Percentiles rank a stretch among this genome's conserved stretches.
phyloP scores from a whole-genome alignment of 2,888 invertebrate genomes.

The Nemurella pictetii region DNA sequence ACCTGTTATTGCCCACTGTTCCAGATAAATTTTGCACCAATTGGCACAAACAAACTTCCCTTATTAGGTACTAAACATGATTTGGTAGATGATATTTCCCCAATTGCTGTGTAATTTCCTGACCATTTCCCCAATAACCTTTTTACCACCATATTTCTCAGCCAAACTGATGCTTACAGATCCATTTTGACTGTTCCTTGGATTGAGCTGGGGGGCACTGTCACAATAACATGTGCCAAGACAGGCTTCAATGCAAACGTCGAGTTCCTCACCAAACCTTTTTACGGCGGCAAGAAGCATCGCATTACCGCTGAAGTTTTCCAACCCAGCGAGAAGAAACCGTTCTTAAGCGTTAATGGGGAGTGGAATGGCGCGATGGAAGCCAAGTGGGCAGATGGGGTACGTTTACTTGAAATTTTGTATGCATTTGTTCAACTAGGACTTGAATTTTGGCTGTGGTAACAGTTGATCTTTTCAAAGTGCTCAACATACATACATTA shows the following conservation, averaged over 20 bases:
- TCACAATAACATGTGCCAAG: slow-evolving; percentile 87
- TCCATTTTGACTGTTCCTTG: slow-evolving; percentile 97
- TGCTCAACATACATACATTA: too few relatives aligned
- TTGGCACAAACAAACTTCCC: too few relatives aligned
- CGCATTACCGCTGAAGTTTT: slow-evolving; percentile 80
- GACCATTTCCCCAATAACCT: neutral
- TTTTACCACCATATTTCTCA: neutral
- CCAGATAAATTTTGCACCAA: too few relatives aligned
- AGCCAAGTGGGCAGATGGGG: slow-evolving; percentile 77
- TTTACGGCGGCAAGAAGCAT: slow-evolving; percentile 96
- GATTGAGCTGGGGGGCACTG: slow-evolving; percentile 96
- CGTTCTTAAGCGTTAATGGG: slow-evolving; percentile 85
- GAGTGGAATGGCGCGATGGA: slow-evolving; percentile 98
- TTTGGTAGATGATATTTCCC: too few relatives aligned
- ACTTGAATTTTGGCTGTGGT: too few relatives aligned
- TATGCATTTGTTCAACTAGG: neutral
- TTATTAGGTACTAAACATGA: too few relatives aligned
- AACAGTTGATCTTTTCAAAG: too few relatives aligned
- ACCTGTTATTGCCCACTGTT: too few relatives aligned
- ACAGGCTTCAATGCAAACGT: slow-evolving; percentile 91
- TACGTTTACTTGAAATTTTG: slow-evolving; percentile 39
- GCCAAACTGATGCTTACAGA: slow-evolving; percentile 56
- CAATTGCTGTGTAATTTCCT: too few relatives aligned
- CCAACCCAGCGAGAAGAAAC: slow-evolving; percentile 83
- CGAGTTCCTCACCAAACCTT: slow-evolving; percentile 97